Conservation (phyloP, 2,888 invertebrate species). For the Heteropelma amictum region DNA sequence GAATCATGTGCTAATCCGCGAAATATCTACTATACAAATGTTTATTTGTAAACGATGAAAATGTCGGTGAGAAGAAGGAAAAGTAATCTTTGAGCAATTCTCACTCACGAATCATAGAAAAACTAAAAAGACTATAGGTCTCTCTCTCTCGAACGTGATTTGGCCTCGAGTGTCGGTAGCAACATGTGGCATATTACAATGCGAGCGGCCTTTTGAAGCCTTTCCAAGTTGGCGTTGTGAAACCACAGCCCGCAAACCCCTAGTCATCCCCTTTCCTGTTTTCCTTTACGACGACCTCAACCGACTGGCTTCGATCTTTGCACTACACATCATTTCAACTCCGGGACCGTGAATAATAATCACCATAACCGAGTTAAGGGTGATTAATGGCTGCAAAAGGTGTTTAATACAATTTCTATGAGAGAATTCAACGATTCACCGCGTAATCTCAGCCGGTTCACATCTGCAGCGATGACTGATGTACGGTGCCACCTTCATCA, state of each 20-base stretch:
- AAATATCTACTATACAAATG: too few species aligned
- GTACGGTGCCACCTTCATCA: background rate
- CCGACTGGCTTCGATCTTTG: too few species aligned
- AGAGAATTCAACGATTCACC: conserved; percentile 2
- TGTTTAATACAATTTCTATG: conserved; percentile 57
- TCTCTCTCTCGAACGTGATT: conserved; percentile 18
- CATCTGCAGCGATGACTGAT: conserved; percentile 27
- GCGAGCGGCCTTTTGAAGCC: conserved; percentile 55
- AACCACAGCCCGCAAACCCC: conserved; percentile 24
- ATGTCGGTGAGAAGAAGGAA: too few species aligned
- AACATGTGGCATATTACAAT: conserved; percentile 71
- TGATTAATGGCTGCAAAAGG: conserved; percentile 56
- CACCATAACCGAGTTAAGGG: conserved; percentile 35
- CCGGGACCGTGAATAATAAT: conserved; percentile 18
- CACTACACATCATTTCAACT: too few species aligned
- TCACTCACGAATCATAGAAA: background rate
- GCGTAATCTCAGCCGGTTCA: background rate
- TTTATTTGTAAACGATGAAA: too few species aligned
- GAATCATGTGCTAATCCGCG: too few species aligned
- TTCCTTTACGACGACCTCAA: background rate
- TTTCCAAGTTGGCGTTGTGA: conserved; percentile 21
- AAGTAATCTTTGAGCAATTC: background rate
- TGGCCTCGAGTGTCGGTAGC: conserved; percentile 58
- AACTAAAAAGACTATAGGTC: background rate
- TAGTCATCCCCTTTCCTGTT: background rate